These are phyloP conservation scores for Knipowitschia caucasica DNA, from an alignment of 2,797 vertebrate species.

Conservation along the genomic window DNA sequence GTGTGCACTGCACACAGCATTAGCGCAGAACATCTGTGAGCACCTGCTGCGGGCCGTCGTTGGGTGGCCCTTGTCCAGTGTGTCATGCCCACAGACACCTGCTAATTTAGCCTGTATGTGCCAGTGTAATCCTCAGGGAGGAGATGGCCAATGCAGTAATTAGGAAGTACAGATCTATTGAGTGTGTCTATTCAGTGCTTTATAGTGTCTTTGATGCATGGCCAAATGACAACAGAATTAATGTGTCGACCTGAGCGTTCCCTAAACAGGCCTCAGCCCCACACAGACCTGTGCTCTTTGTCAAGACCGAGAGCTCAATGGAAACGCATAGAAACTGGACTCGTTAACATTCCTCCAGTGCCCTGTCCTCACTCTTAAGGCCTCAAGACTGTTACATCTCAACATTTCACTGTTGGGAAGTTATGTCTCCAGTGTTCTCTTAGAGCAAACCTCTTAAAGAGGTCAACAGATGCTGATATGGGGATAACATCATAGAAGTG, in stretches of 20 bases:
- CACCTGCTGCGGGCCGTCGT: conserved; percentile 26
- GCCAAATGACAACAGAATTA: conserved; percentile 77
- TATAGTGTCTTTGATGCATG: conserved; percentile 68
- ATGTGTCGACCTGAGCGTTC: conserved; percentile 63
- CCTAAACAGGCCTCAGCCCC: conserved; percentile 64
- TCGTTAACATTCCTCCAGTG: conserved; percentile 78
- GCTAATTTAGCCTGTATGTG: conserved; percentile 75
- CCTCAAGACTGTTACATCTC: conserved; percentile 20
- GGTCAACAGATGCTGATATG: too few relatives aligned
- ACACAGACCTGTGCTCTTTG: conserved; percentile 60
- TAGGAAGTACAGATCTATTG: conserved; percentile 72
- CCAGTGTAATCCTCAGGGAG: conserved; percentile 47
- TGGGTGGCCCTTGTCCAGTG: conserved; percentile 63
- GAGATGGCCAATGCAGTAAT: conserved; percentile 61
- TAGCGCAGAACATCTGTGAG: conserved; percentile 61
- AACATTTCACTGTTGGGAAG: not conserved
- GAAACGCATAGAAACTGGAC: conserved; percentile 72
- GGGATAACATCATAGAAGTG: too few relatives aligned
- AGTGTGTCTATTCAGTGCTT: conserved; percentile 56
- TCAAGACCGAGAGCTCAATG: conserved; percentile 48
- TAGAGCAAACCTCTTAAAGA: too few relatives aligned
- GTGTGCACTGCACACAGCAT: conserved; percentile 38
- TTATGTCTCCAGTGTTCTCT: not conserved
- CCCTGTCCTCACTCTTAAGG: conserved; percentile 31
- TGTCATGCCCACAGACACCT: conserved; percentile 74